Conservation (phyloP, 2,797 vertebrate species). For the Anisognathus igniventris region DNA sequence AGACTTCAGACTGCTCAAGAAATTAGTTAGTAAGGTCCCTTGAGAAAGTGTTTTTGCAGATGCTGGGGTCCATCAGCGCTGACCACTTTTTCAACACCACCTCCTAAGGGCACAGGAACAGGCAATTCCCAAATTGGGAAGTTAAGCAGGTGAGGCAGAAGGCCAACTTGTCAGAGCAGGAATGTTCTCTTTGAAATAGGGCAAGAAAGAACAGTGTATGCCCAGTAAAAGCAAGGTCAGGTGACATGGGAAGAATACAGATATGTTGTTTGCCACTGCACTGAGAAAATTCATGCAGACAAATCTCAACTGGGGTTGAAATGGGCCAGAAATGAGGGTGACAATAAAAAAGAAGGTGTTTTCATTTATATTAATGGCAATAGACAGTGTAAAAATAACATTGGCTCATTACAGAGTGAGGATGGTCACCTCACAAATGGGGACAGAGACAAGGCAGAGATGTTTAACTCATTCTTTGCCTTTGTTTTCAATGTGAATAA, state of each 20-base stretch:
- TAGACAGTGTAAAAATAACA: not conserved
- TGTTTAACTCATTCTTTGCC: not conserved
- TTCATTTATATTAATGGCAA: not conserved
- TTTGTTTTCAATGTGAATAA: accelerated
- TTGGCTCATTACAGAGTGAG: not conserved
- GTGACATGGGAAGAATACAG: not conserved
- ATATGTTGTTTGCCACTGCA: not conserved
- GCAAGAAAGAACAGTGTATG: not conserved
- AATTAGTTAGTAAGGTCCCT: not conserved
- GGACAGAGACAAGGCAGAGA: not conserved
- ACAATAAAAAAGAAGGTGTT: not conserved
- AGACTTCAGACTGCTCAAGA: not conserved
- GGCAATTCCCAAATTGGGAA: not conserved
- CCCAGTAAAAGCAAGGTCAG: not conserved
- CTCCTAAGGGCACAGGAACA: not conserved
- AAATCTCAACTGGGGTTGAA: not conserved
- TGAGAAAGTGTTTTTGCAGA: not conserved
- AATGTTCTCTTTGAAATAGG: not conserved
- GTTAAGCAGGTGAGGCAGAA: not conserved
- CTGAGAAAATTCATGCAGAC: not conserved
- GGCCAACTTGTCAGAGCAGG: not conserved
- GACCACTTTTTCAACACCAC: not conserved
- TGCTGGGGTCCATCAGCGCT: not conserved
- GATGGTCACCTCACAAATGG: too few relatives aligned
- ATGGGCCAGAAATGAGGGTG: not conserved